Percentiles rank a stretch among this genome's conserved stretches.
These are phyloP conservation scores for Penaeus chinensis DNA, from an alignment of 1,140 invertebrate species.

Conservation along the genomic window DNA sequence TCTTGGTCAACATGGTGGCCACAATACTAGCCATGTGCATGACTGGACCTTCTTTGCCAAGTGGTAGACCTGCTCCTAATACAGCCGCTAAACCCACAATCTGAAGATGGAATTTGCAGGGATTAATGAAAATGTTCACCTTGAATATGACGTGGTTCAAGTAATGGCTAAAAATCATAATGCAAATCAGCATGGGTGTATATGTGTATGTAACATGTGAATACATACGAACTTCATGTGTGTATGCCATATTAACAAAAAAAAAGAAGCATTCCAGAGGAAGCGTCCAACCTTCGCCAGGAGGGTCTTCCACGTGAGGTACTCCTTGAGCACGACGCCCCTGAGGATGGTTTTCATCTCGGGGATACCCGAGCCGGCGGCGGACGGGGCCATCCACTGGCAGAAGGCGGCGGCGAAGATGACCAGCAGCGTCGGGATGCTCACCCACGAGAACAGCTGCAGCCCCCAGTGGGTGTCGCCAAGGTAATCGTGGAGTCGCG, in stretches of 20 bases:
- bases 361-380: slow-evolving; percentile 93
- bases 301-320: slow-evolving; percentile 93
- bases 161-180: too few species aligned
- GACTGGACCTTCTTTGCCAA: slow-evolving; percentile 98
- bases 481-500: slow-evolving; percentile 91
- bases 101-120: slow-evolving; percentile 10
- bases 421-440: slow-evolving; percentile 87
- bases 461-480: slow-evolving; percentile 79
- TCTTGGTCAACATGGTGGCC: slow-evolving; percentile 90
- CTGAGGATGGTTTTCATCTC: slow-evolving; percentile 99
- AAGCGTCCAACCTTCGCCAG: slow-evolving; percentile 84
- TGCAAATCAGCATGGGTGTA: too few species aligned
- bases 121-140: too few species aligned
- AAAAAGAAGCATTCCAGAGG: too few species aligned
- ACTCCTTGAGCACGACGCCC: slow-evolving; percentile 97
- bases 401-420: slow-evolving; percentile 82
- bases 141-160: too few species aligned
- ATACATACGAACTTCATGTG: too few species aligned
- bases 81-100: slow-evolving; percentile 91
- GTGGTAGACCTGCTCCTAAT: slow-evolving; percentile 93
- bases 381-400: slow-evolving; percentile 75
- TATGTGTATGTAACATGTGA: too few species aligned
- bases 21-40: slow-evolving; percentile 97
- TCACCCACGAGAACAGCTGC: slow-evolving; percentile 91
- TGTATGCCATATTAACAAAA: too few species aligned